A percentile compares a stretch with the other conserved stretches of the same genome.
Evolutionary conservation across 2,888 invertebrate species (phyloP).

Genomic region (Eubasilissa splendida): DNA sequence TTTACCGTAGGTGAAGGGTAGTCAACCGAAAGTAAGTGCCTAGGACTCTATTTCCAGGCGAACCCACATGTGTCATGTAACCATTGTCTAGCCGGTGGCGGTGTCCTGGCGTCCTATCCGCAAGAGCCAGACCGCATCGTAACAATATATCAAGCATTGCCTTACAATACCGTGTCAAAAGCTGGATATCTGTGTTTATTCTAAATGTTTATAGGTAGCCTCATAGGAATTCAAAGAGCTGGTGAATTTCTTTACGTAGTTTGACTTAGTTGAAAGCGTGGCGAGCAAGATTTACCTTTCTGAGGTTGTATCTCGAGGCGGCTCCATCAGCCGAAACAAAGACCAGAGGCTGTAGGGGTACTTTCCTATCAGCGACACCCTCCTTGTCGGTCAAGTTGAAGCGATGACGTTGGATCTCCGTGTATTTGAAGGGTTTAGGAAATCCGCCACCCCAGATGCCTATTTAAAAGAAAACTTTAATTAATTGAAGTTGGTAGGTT

Average conservation of each 20-base stretch:
- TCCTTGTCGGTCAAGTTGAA: conserved; percentile 91
- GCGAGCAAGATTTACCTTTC: conserved; percentile 79
- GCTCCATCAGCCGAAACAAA: conserved; percentile 93
- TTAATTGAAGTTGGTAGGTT: background rate
- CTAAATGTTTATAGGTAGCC: background rate
- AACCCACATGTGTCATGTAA: too few relatives aligned
- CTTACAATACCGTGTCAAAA: too few relatives aligned
- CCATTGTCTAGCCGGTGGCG: too few relatives aligned
- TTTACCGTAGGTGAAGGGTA: too few relatives aligned
- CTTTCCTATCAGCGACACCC: conserved; percentile 93
- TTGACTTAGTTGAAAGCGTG: background rate
- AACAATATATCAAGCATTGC: too few relatives aligned
- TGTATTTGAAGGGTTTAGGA: conserved; percentile 97
- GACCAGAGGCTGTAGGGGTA: conserved; percentile 93
- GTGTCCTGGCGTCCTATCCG: too few relatives aligned
- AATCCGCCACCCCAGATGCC: conserved; percentile 94
- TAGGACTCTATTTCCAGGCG: too few relatives aligned
- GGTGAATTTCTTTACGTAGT: background rate
- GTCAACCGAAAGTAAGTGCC: too few relatives aligned
- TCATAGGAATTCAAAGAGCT: background rate
- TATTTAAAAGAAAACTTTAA: conserved; percentile 57
- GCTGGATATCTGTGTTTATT: background rate
- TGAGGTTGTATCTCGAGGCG: conserved; percentile 90
- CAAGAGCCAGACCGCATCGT: too few relatives aligned
- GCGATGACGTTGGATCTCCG: conserved; percentile 95